These are phyloP conservation scores for Nesometra sesokonis DNA, from an alignment of 35 echinoderm and acorn worm genomes.

Conservation along the genomic window DNA sequence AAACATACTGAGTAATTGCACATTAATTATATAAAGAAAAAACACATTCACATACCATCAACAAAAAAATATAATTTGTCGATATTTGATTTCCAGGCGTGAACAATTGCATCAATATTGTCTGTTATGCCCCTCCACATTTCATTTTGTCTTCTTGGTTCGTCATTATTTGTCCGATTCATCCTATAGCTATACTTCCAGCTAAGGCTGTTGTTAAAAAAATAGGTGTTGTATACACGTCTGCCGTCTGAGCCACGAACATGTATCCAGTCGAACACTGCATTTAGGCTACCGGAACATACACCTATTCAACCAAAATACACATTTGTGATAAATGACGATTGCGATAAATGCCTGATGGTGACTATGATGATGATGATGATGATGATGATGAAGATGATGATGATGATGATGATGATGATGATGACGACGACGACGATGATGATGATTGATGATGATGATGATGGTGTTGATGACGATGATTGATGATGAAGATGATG, in stretches of 20 bases:
- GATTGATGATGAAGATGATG: background rate
- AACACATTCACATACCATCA: slow-evolving; percentile 46
- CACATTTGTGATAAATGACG: background rate
- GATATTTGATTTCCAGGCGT: background rate
- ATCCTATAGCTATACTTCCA: slow-evolving; percentile 76
- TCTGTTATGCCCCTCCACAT: slow-evolving; percentile 32
- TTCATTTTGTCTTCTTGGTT: slow-evolving; percentile 16
- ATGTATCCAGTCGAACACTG: slow-evolving; percentile 71
- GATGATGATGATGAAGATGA: too few species aligned
- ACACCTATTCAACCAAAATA: slow-evolving; percentile 17
- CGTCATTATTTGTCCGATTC: slow-evolving; percentile 24
- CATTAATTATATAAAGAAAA: too few species aligned
- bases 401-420: too few species aligned
- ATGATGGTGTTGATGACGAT: too few species aligned
- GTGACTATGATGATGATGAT: too few species aligned
- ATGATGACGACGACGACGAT: too few species aligned
- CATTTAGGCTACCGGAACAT: slow-evolving; percentile 47
- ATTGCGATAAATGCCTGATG: too few species aligned
- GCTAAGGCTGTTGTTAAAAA: slow-evolving; percentile 32
- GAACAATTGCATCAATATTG: slow-evolving; percentile 66
- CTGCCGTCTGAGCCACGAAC: background rate
- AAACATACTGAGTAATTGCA: too few species aligned
- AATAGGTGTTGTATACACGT: slow-evolving; percentile 51
- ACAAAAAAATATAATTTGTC: slow-evolving; percentile 81
- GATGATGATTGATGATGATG: too few species aligned